Percentiles rank a stretch among this genome's conserved stretches.
These are phyloP conservation scores for Caenorhabditis briggsae DNA, from an alignment of 1,140 invertebrate species.

Conservation along the genomic window DNA sequence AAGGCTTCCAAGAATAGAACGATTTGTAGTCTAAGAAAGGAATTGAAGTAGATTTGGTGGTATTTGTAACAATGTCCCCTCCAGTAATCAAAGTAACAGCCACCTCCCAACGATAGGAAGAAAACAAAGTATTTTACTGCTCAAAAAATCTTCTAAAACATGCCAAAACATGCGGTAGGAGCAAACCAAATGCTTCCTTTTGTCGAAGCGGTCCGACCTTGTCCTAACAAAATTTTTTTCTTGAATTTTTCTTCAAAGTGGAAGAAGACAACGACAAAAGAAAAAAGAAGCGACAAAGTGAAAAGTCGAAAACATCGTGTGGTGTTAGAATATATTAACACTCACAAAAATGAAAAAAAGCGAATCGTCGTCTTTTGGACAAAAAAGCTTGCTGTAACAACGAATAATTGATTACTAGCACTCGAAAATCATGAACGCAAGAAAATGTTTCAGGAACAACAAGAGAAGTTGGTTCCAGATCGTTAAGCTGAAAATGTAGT, in stretches of 20 bases:
- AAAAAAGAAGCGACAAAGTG: constrained; percentile 6
- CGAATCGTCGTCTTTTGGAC: neutral
- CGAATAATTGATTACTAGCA: neutral
- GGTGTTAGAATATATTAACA: constrained; percentile 13
- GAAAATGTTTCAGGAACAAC: too few relatives aligned
- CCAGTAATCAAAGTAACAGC: constrained; percentile 11
- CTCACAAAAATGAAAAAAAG: neutral
- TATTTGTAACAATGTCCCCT: neutral
- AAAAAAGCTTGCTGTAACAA: neutral
- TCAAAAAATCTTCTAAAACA: constrained; percentile 39
- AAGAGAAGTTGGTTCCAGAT: too few relatives aligned
- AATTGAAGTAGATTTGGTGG: neutral
- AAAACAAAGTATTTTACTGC: constrained; percentile 47
- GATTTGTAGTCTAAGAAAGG: neutral
- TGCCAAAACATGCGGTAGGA: neutral
- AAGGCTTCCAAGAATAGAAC: neutral
- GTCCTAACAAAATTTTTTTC: neutral
- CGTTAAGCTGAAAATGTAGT: neutral
- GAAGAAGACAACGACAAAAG: neutral
- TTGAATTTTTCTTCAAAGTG: neutral
- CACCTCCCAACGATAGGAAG: constrained; percentile 20
- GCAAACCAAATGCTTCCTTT: neutral
- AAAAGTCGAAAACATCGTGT: constrained; percentile 27
- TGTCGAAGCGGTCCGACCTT: neutral
- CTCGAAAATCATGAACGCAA: too few relatives aligned